A percentile compares a stretch with the other conserved stretches of the same genome.
These are phyloP conservation scores for Sipha flava DNA, from an alignment of 1,140 invertebrate species.

Conservation along the genomic window DNA sequence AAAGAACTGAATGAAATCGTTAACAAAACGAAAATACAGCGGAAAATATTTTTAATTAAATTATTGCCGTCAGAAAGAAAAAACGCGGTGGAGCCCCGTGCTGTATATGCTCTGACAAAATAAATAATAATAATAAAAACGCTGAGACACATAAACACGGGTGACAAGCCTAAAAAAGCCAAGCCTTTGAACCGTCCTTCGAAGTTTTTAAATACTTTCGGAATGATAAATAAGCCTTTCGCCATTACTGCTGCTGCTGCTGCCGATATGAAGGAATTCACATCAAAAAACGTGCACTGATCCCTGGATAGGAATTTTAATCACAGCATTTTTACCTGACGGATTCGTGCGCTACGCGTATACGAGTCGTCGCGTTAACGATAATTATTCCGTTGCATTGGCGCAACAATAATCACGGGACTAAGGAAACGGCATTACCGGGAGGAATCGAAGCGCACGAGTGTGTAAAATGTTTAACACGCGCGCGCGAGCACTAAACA, in stretches of 20 bases:
- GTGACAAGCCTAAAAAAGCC: slow-evolving; percentile 8
- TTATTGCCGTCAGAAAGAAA: background rate
- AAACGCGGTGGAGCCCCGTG: background rate
- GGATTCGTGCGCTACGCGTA: background rate
- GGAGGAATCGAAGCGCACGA: too few relatives aligned
- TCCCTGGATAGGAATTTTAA: slow-evolving; percentile 3
- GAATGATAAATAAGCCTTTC: slow-evolving; percentile 27
- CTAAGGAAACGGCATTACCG: background rate
- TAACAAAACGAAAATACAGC: background rate
- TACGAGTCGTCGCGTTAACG: background rate
- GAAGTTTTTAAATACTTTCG: slow-evolving; percentile 29
- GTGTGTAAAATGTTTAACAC: too few relatives aligned
- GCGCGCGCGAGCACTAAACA: too few relatives aligned
- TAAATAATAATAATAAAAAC: too few relatives aligned
- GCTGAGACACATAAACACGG: background rate
- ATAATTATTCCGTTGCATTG: background rate
- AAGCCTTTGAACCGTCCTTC: background rate
- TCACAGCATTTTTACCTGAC: slow-evolving; percentile 21
- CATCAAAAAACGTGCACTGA: background rate
- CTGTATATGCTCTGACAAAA: background rate
- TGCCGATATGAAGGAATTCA: slow-evolving; percentile 14
- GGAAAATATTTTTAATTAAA: slow-evolving; percentile 32
- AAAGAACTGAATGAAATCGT: slow-evolving; percentile 12
- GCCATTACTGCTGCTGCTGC: background rate
- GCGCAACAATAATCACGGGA: background rate